Evolutionary conservation across 2,113 vertebrate species (phyloP), one percentile per base, ranked within the genome.

Genomic region (human (Homo sapiens)): DNA sequence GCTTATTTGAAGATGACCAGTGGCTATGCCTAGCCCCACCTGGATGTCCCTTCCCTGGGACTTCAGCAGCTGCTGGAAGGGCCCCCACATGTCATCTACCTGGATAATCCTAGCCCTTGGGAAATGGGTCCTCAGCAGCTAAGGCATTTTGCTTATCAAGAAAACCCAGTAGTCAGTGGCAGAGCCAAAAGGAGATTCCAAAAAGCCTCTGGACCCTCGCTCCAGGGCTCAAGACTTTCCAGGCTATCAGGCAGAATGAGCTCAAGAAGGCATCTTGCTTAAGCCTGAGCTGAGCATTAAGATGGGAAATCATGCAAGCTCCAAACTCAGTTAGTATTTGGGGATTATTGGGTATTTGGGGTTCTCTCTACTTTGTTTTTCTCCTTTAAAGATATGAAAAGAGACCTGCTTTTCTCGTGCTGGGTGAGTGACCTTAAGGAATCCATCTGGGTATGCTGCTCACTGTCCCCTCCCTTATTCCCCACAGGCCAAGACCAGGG

Each of bases 371-470:
- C 73, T 95, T 88, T 61, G 35, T 45, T 93, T 84, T 84, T 84
- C 78, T 97, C 35, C 57, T 84, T 94, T 89, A 66, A 86, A 93
- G 57, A 61, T 48, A 89, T 23, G n/a, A 38, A 40, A 25, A 92
- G 75, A 59, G 79, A 66, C 38, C 59, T 78, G 64, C 38, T 90
- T 91, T 70, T 82, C 75, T 90, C 5, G 1, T 6, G 68, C 64
- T 72, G 64, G 76, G 75, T n/a, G n/a, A 94, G 64, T 61, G 43
- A 14, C 48, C 50, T 8, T 79, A 79, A 97, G 61, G 85, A 94
- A 78, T 88, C 59, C 61, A 70, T 70, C 82, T 57, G 93, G 48
- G 73, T 12, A 0, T 8, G 35, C 43, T 2, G 12, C 61, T 64
- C 30, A 59, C 76, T n/a, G 45, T 35, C 48, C 25, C 43, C 52